A percentile compares a stretch with the other conserved stretches of the same genome.
Evolutionary conservation across 2,113 vertebrate species (phyloP).

Genomic region (Corythaeola cristata): DNA sequence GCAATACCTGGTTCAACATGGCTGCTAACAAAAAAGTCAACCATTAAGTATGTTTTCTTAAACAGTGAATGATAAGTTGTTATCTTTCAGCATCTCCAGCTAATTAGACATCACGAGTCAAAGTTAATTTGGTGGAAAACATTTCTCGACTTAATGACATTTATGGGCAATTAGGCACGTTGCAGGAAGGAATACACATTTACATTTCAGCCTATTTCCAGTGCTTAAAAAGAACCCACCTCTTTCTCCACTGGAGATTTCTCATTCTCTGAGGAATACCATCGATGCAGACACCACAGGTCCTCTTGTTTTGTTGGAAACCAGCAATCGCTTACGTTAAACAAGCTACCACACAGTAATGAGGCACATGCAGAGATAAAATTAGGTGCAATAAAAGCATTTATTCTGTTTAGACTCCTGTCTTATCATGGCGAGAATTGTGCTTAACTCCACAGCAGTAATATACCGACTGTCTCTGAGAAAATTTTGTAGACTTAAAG

Average conservation of each 20-base stretch:
- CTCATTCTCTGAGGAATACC: slow-evolving; percentile 63
- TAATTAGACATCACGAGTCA: slow-evolving; percentile 80
- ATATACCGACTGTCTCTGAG: background rate
- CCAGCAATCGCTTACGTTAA: slow-evolving; percentile 14
- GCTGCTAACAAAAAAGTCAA: slow-evolving; percentile 55
- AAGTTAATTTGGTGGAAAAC: slow-evolving; percentile 86
- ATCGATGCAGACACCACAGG: slow-evolving; percentile 34
- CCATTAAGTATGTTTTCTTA: slow-evolving; percentile 66
- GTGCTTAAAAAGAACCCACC: slow-evolving; percentile 69
- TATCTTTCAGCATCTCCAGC: slow-evolving; percentile 73
- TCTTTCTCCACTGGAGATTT: slow-evolving; percentile 57
- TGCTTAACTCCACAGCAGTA: background rate
- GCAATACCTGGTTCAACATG: slow-evolving; percentile 49
- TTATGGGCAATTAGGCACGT: slow-evolving; percentile 81
- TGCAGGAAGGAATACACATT: slow-evolving; percentile 53
- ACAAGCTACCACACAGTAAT: slow-evolving; percentile 49
- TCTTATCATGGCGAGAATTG: background rate
- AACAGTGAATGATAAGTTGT: slow-evolving; percentile 69
- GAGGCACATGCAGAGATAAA: slow-evolving; percentile 45
- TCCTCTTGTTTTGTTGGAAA: slow-evolving; percentile 71
- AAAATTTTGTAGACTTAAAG: background rate
- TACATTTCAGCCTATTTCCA: slow-evolving; percentile 60
- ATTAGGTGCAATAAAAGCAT: background rate
- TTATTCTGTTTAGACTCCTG: background rate
- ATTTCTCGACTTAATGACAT: slow-evolving; percentile 84